These are phyloP conservation scores for Tinea trinotella DNA, from an alignment of 2,888 invertebrate species.

Conservation along the genomic window DNA sequence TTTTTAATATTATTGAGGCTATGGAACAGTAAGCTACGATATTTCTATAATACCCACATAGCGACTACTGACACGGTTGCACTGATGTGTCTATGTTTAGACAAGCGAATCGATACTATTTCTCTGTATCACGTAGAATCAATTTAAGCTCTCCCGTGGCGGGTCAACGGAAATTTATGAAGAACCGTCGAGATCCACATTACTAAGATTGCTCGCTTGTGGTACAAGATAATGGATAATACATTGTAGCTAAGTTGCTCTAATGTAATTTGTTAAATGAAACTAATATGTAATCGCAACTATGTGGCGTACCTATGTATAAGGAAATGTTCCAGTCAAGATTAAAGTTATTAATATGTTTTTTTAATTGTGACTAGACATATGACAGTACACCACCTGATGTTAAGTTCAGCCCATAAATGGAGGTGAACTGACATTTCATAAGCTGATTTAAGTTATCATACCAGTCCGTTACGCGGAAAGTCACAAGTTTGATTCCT, in stretches of 20 bases:
- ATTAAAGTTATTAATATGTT: no score
- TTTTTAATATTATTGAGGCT: no score
- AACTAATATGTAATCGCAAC: background rate
- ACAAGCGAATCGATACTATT: conserved; percentile 39
- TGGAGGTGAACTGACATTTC: no score
- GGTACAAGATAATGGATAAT: background rate
- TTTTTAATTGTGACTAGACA: no score
- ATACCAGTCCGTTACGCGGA: no score
- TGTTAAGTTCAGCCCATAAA: no score
- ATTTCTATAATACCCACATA: background rate
- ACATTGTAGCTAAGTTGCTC: background rate
- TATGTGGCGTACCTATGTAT: background rate
- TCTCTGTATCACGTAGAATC: conserved; percentile 58
- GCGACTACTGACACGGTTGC: conserved; percentile 5
- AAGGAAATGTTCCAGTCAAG: no score
- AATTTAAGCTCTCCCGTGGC: conserved; percentile 62
- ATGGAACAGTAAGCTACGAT: no score
- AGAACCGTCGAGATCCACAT: conserved; percentile 26
- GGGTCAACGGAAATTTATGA: conserved; percentile 61
- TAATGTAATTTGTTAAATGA: background rate
- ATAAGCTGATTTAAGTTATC: no score
- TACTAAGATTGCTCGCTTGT: conserved; percentile 9
- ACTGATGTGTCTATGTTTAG: conserved; percentile 26
- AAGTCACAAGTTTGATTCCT: no score
- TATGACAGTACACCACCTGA: no score